Conservation (phyloP, 2,888 invertebrate genomes). For the Neoaliturus tenellus region DNA sequence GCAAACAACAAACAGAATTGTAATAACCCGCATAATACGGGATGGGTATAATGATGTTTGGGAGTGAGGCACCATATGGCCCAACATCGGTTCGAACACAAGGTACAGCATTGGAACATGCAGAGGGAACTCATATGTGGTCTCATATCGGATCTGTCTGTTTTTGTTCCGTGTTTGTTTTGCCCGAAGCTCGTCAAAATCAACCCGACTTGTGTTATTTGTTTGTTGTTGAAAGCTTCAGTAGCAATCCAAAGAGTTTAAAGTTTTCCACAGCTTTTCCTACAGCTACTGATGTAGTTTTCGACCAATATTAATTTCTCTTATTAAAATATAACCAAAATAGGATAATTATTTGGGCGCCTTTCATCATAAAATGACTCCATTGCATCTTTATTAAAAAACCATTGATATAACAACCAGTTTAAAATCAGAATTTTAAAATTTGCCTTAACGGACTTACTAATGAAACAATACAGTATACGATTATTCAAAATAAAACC, state of each 20-base stretch:
- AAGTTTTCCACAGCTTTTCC: neutral
- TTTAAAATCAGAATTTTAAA: too few species aligned
- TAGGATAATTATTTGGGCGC: too few species aligned
- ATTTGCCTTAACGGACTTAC: too few species aligned
- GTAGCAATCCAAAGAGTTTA: constrained; percentile 13
- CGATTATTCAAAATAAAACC: too few species aligned
- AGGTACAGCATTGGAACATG: neutral
- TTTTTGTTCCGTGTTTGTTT: constrained; percentile 27
- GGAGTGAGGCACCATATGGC: neutral
- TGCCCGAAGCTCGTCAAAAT: constrained; percentile 16
- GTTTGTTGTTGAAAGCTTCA: constrained; percentile 24
- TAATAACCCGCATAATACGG: neutral
- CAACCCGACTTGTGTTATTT: constrained; percentile 26
- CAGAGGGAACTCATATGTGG: neutral
- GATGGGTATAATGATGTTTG: neutral
- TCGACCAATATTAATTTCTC: neutral
- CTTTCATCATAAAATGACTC: too few species aligned
- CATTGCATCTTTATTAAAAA: too few species aligned
- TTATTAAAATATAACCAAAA: too few species aligned
- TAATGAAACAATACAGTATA: too few species aligned
- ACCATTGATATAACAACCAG: too few species aligned
- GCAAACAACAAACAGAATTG: too few species aligned
- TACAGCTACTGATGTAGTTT: neutral
- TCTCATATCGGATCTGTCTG: constrained; percentile 27
- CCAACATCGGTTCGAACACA: neutral